Base-by-base conservation (phyloP, 2,113 vertebrate species). In the Daboia siamensis region DNA sequence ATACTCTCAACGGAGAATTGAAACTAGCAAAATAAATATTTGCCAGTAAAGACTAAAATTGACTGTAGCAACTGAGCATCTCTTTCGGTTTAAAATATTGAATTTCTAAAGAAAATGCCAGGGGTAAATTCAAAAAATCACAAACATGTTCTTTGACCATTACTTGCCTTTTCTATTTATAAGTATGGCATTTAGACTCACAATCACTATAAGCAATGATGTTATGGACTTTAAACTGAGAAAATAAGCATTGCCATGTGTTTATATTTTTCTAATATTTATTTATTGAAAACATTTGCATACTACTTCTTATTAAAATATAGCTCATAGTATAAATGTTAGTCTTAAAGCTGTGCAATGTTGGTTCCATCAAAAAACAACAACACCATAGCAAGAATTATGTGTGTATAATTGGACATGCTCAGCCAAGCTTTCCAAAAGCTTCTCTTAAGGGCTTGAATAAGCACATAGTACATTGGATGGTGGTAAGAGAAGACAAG, bases 51-150 rank as follows among this genome's bases (percentile, higher is more conserved):
- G 44, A 33, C 24, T 87, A 61, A 90, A 64, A 48, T 1, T 13
- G 80, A 59, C 15, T 93, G 46, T 17, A 61, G 29, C 20, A 80
- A 80, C 33, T 80, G 21, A 86, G 2, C 21, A 24, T 85, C 21
- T 39, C 29, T 39, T 59, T 90, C 29, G 29, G 21, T 87, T 85
- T 51, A 23, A 15, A 84, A 12, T 44, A 48, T 1, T 80, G 20
- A 23, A 85, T 92, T 85, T 89, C 12, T 85, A n/a, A n/a, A 89
- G 55, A 92, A 61, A 87, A 24, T 52, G n/a, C 84, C 46, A 61
- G 39, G 59, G 6, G 51, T 54, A 12, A 33, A 59, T 54, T 88
- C 57, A 92, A 88, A 80, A 39, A 12, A 48, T 44, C 17, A 44
- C 17, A 15, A 33, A 1, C 23, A 46, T 55, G 44, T 80, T n/a